phyloP scores from a whole-genome alignment of 2,888 invertebrate genomes.

The Calliphora vomitoria region DNA sequence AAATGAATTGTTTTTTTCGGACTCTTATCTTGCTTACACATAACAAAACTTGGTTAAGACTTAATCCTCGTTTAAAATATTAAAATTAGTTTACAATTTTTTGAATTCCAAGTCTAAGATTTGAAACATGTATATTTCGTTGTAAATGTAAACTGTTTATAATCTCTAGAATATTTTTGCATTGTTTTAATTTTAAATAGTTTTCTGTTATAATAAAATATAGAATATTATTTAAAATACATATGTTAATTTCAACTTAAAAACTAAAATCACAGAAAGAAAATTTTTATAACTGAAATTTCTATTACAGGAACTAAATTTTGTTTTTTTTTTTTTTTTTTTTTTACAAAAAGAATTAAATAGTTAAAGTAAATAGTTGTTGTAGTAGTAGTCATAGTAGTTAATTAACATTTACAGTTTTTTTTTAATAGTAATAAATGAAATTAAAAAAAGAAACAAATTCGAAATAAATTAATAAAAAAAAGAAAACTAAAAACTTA shows the following conservation, averaged over 20 bases:
- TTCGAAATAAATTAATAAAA: background rate
- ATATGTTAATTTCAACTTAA: slow-evolving; percentile 55
- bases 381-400: slow-evolving; percentile 9
- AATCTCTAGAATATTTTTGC: background rate
- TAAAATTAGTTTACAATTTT: too few relatives aligned
- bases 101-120: too few relatives aligned
- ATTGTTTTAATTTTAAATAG: background rate
- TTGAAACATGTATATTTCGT: background rate
- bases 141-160: background rate
- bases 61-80: too few relatives aligned
- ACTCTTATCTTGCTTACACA: too few relatives aligned
- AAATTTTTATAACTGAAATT: slow-evolving; percentile 63
- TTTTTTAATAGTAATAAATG: too few relatives aligned
- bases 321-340: background rate
- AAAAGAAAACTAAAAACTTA: background rate
- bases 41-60: too few relatives aligned
- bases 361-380: slow-evolving; percentile 43
- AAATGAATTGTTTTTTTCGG: too few relatives aligned
- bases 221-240: background rate
- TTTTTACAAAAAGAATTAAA: slow-evolving; percentile 41
- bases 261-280: slow-evolving; percentile 74
- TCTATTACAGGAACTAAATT: slow-evolving; percentile 70
- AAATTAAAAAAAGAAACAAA: too few relatives aligned
- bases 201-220: slow-evolving; percentile 21
- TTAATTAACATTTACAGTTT: background rate